A percentile compares a stretch with the other conserved stretches of the same genome.
Evolutionary conservation across 1,140 invertebrate species (phyloP).

Genomic region (Drosophila guanche): DNA sequence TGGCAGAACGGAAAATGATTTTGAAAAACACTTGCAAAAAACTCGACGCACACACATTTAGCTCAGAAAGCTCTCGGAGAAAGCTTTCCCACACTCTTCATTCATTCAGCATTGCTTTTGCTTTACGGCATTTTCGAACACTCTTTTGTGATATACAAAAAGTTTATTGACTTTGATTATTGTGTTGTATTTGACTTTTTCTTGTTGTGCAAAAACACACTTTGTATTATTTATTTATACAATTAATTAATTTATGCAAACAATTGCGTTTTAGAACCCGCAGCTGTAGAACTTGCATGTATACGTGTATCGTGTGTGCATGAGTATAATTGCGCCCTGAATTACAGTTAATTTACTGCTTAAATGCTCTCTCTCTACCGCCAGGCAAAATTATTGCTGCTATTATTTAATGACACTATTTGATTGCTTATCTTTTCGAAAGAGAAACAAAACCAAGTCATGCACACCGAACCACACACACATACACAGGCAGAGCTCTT

Average conservation of each 20-base stretch:
- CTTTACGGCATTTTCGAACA: constrained; percentile 55
- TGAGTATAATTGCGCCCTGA: constrained; percentile 11
- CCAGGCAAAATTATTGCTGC: neutral
- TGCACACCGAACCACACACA: constrained; percentile 6
- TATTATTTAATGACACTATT: constrained; percentile 10
- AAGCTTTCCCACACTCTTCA: constrained; percentile 36
- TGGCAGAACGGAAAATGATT: constrained; percentile 67
- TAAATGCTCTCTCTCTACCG: neutral
- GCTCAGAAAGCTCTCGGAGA: constrained; percentile 29
- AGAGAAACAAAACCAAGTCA: neutral
- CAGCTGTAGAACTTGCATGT: neutral
- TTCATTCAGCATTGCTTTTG: constrained; percentile 35
- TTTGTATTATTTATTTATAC: constrained; percentile 31
- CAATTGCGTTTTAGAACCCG: constrained; percentile 29
- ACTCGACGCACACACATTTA: constrained; percentile 70
- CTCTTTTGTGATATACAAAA: constrained; percentile 59
- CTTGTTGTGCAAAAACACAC: constrained; percentile 36
- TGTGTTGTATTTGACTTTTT: constrained; percentile 24
- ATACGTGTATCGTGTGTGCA: neutral
- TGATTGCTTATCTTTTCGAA: constrained; percentile 28
- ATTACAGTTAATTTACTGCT: constrained; percentile 30
- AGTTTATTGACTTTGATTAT: constrained; percentile 54
- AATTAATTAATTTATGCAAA: constrained; percentile 27
- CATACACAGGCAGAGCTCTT: constrained; percentile 11
- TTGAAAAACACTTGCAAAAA: constrained; percentile 80